Base-by-base conservation (phyloP, 1,140 invertebrate genomes). In the Protaetia brevitarsis region DNA sequence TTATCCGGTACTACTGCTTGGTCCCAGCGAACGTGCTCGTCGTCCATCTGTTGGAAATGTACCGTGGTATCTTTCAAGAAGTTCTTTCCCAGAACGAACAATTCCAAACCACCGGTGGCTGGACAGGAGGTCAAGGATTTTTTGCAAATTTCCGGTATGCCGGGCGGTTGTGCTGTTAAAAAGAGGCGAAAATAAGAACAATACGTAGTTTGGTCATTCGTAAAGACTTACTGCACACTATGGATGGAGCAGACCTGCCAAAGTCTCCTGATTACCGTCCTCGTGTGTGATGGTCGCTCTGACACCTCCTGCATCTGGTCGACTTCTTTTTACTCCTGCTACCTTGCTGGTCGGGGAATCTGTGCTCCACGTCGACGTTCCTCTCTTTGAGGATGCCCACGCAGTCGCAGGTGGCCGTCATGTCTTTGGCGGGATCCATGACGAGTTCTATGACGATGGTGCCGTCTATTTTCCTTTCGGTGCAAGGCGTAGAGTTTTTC, bases 111-210 rank as follows among this genome's bases (percentile, higher is more conserved):
- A 5, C 95, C 96, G 41, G 84, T 85, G 0, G 89, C 89, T 6
- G 88, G 86, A 73, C 89, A 92, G 16, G 90, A 88, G 16, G 86
- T 86, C 4, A 95, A 76, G 0, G 95, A 97, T 77, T 96, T 95
- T 77, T 96, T 95, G 72, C 91, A 94, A 63, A 98, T 96, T 81
- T 98, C 96, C 11, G 96, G 96, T 36, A 95, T 88, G 41, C 96
- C 96, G 5, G 95, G 91, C 10, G 95, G 95, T 83, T 98, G 96
- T 56, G 95, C 94, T 97, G n/a, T n/a, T n/a, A n/a, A n/a, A n/a
- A n/a, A n/a, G n/a, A 79, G 1, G 80, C 82, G 58, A 57, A 58
- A 45, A 51, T 3, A 56, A 63, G 3, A 26, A 37, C 3, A 37
- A 37, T 8, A 3, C n/a, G 41, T 13, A n/a, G 7, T 23, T 19